phyloP scores from a whole-genome alignment of 64 coral and sea anemone genomes.

The Hydrozoanthus tunicans region DNA sequence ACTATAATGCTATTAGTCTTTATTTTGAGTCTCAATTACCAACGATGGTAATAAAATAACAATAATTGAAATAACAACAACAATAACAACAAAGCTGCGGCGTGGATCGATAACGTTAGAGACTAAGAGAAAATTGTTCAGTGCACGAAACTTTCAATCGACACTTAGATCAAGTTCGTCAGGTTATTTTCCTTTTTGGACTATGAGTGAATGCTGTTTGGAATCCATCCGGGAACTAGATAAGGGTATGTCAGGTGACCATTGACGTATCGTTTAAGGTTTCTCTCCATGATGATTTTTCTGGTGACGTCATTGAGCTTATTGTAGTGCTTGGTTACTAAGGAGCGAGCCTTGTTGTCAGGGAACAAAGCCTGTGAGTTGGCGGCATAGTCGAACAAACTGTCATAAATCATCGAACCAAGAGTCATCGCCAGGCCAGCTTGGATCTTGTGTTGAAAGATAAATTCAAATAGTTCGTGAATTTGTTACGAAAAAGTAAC shows the following conservation, averaged over 20 bases:
- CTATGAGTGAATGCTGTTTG: slow-evolving; percentile 63
- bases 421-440: slow-evolving; percentile 56
- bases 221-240: slow-evolving; percentile 61
- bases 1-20: too few species aligned
- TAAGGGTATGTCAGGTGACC: slow-evolving; percentile 70
- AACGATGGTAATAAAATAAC: too few species aligned
- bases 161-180: too few species aligned
- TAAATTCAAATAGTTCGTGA: not conserved
- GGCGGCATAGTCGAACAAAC: slow-evolving; percentile 53
- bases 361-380: not conserved
- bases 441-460: slow-evolving; percentile 24
- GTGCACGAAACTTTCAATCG: too few species aligned
- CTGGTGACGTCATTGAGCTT: slow-evolving; percentile 10
- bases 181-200: too few species aligned
- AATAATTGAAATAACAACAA: too few species aligned
- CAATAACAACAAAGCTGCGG: too few species aligned
- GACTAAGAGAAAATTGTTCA: too few species aligned
- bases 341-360: slow-evolving; percentile 16
- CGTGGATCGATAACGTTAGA: too few species aligned
- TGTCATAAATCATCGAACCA: slow-evolving; percentile 58
- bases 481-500: too few species aligned
- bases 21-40: too few species aligned
- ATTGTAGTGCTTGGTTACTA: slow-evolving; percentile 61
- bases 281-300: slow-evolving; percentile 12
- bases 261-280: slow-evolving; percentile 12